Percentiles rank a stretch among this genome's conserved stretches.
Evolutionary conservation across 2,797 vertebrate species (phyloP).

Genomic region (Coregonus sp.): DNA sequence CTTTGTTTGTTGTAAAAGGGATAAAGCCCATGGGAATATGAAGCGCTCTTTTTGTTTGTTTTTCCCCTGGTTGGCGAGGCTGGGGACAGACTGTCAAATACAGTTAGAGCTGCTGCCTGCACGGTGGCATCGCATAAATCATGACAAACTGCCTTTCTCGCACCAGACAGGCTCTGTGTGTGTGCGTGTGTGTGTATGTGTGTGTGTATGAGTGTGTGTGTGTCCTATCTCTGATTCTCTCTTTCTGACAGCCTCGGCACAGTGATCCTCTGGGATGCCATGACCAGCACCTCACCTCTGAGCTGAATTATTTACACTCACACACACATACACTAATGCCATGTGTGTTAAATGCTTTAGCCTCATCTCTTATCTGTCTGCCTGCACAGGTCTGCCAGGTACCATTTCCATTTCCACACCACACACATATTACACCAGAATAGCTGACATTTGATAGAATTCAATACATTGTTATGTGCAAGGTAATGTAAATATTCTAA

Average conservation of each 20-base stretch:
- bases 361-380: background rate
- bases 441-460: background rate
- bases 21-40: too few species aligned
- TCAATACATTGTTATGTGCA: background rate
- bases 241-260: slow-evolving; percentile 8
- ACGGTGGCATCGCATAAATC: background rate
- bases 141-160: slow-evolving; percentile 31
- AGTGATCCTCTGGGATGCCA: slow-evolving; percentile 31
- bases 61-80: background rate
- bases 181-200: slow-evolving; percentile 21
- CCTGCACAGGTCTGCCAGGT: slow-evolving; percentile 10
- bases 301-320: slow-evolving; percentile 52
- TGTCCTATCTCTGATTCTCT: background rate
- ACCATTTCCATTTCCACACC: slow-evolving; percentile 5
- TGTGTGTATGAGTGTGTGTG: slow-evolving; percentile 16
- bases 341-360: slow-evolving; percentile 2
- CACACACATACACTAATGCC: background rate
- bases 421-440: background rate
- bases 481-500: background rate
- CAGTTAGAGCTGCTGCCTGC: background rate
- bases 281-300: slow-evolving; percentile 48
- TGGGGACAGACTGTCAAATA: slow-evolving; percentile 10
- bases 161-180: slow-evolving; percentile 51
- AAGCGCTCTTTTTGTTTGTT: too few species aligned
- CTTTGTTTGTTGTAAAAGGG: too few species aligned